Conservation (phyloP, 37 sponge, comb jelly and placozoan species). For the Ephydatia muelleri region DNA sequence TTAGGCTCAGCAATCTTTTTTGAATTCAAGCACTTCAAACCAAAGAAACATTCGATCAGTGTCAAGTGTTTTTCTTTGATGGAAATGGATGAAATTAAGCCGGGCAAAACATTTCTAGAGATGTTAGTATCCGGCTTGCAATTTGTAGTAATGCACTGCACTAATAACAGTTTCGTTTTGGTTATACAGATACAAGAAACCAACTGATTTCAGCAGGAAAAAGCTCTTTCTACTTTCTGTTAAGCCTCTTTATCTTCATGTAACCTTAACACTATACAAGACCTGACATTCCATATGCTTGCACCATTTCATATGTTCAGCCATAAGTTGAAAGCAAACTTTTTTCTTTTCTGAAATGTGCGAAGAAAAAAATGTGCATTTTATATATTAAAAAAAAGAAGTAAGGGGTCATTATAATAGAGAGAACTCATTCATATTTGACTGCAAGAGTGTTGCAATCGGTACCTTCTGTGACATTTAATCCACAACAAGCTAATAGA, state of each 20-base stretch:
- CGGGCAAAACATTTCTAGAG: conserved; percentile 60
- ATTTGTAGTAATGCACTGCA: neutral
- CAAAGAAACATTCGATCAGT: conserved; percentile 40
- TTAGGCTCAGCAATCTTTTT: conserved; percentile 71
- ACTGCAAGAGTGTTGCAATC: no score
- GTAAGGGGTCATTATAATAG: no score
- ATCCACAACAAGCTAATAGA: no score
- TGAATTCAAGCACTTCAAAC: conserved; percentile 81
- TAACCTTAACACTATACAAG: conserved; percentile 41
- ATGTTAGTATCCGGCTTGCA: conserved; percentile 44
- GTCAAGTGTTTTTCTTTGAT: no score
- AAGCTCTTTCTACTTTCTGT: no score
- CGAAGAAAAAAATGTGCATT: no score
- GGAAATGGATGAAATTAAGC: conserved; percentile 79
- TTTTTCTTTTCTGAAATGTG: no score
- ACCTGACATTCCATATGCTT: neutral
- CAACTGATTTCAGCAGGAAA: conserved; percentile 67
- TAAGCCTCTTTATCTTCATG: conserved; percentile 81
- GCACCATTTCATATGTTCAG: no score
- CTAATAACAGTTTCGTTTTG: neutral
- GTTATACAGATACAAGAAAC: conserved; percentile 76
- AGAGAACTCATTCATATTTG: no score
- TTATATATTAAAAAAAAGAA: no score
- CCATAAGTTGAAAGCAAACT: no score
- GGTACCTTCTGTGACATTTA: no score